These are phyloP conservation scores for Rhynchotus rufescens DNA, from an alignment of 2,797 vertebrate species.

Conservation along the genomic window DNA sequence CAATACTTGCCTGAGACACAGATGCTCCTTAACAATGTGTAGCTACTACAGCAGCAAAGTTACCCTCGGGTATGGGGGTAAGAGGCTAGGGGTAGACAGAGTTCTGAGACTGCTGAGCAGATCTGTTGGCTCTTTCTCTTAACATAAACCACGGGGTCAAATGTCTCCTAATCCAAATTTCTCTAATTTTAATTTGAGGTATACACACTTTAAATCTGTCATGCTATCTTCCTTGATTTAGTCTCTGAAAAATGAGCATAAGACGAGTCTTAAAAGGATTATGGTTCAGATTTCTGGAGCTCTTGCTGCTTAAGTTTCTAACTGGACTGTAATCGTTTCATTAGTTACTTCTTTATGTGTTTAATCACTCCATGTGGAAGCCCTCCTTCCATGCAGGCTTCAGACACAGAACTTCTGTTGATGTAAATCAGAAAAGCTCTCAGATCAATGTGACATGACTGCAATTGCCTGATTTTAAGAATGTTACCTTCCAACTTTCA, in stretches of 20 bases:
- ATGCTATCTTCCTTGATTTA: neutral
- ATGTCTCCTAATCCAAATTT: conserved; percentile 17
- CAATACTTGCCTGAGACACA: neutral
- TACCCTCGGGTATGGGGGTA: neutral
- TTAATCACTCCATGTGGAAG: neutral
- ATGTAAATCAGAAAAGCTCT: neutral
- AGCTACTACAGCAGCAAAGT: rapidly evolving
- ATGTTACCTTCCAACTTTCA: neutral
- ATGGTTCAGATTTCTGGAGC: neutral
- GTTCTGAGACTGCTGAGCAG: neutral
- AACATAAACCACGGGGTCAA: neutral
- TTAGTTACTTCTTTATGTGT: neutral
- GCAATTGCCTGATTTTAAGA: neutral
- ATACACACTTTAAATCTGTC: neutral
- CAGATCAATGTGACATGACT: neutral
- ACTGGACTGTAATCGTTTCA: neutral
- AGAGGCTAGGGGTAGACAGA: neutral
- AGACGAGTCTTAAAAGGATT: neutral
- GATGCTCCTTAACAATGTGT: neutral
- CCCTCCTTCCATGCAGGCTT: neutral
- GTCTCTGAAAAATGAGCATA: neutral
- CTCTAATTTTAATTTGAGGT: conserved; percentile 37
- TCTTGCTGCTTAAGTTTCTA: conserved; percentile 3
- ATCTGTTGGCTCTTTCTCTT: conserved; percentile 7
- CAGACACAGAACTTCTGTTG: neutral